Conservation (phyloP, 2,113 vertebrate species). For the Nyctibius bracteatus region DNA sequence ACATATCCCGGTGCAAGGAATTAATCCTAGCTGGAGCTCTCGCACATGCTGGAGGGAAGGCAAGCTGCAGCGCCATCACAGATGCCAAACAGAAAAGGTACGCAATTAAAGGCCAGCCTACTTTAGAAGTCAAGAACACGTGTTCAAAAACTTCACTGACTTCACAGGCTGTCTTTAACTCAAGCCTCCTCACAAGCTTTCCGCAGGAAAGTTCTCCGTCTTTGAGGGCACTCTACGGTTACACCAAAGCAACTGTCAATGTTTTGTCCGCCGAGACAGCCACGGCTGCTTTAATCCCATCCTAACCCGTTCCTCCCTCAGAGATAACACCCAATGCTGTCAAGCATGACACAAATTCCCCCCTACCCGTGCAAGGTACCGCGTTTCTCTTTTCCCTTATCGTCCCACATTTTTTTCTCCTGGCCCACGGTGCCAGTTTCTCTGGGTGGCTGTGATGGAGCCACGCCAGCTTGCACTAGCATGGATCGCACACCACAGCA, state of each 20-base stretch:
- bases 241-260: neutral
- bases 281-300: neutral
- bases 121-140: neutral
- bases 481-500: accelerated
- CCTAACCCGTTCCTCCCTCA: neutral
- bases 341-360: neutral
- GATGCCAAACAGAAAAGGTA: neutral
- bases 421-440: too few species aligned
- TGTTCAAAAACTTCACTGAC: neutral
- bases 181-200: neutral
- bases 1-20: neutral
- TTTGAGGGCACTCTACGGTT: neutral
- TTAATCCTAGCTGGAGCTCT: neutral
- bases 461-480: neutral
- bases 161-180: neutral
- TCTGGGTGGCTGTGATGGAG: neutral
- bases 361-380: neutral
- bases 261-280: neutral
- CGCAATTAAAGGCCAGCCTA: neutral
- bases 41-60: neutral
- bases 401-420: neutral
- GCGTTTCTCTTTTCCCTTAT: accelerated
- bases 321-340: neutral
- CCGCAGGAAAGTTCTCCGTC: neutral
- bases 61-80: neutral